Evolutionary conservation across 2,113 vertebrate genomes (phyloP), one percentile per base, ranked within the genome.

Genomic region (Corythaixoides concolor): DNA sequence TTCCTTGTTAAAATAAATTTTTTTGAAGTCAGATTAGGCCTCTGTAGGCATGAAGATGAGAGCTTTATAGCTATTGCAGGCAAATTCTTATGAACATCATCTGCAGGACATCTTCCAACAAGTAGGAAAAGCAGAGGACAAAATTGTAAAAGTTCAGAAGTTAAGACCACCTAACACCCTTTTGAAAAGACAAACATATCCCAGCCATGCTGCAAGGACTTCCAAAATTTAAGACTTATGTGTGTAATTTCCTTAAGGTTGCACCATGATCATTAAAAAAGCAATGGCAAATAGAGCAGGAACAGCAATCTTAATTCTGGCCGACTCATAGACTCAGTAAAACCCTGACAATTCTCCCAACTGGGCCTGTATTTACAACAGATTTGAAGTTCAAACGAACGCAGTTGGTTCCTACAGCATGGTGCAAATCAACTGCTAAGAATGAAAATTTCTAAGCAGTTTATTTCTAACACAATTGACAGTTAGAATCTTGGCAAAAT

Each of bases 311-410:
- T 82, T 62, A n/a, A 50, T 11, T 78, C 41, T 53, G 22, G n/a
- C 10, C 59, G 66, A 28, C 15, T 55, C n/a, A 59, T 24, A 82
- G 24, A 49, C 14, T 47, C 55, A 26, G 28, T 33, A 74, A 83
- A 94, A 58, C 14, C 17, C 7, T 7, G 77, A 20, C 11, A 8
- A n/a, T 35, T 39, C 37, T 72, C 70, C 24, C 9, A 45, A 5
- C 8, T 28, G 30, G 62, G 60, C 24, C 27, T 6, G 1, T 27
- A 70, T 55, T 83, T 68, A 43, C 0, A 0, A 55, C 6, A 58
- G 21, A 50, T 23, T 12, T 27, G 9, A 92, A 86, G 27, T 9
- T 74, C 23, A 86, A 93, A 43, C 52, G 9, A 68, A 89, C 90
- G 26, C 11, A 58, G 32, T 58, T 50, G 7, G 18, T 37, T 95